Base-by-base conservation (phyloP, 2,113 vertebrate species). In the Lethenteron reissneri region DNA sequence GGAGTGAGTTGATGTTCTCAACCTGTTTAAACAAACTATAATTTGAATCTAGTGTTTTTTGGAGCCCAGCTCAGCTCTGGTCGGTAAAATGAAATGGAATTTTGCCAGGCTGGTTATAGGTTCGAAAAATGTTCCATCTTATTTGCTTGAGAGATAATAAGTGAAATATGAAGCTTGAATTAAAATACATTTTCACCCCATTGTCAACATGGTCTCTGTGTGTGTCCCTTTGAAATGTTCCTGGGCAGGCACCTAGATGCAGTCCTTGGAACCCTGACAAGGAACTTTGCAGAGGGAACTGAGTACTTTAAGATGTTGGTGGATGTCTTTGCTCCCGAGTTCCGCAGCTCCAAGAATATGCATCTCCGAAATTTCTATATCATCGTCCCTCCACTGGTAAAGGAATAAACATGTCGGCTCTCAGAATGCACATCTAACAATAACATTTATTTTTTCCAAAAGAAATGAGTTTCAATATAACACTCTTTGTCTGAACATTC, bases 231-330 rank as follows among this genome's bases (percentile, higher is more conserved):
- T 41, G 4, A 41, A 41, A 41, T 41, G 41, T 64, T 68, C 64
- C 25, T 68, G 21, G 71, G 69, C 75, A 86, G 85, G 75, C 85
- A 86, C 75, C 76, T 99, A 73, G 94, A 99, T 77, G 84, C 80
- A 10, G 94, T 99, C 56, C 84, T 99, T 8, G 75, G 84, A 68
- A 91, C 95, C 77, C 85, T 97, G 72, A 90, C 92, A 1, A 83
- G 87, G 64, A 99, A 94, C 79, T 99, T 88, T 71, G 92, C 94
- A 0, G 94, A 99, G 75, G 94, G 92, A 56, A 95, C 94, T 0
- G 94, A 99, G 73, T 99, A 99, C 76, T 99, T 99, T 81, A 95
- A 96, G 77, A 99, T 88, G 94, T 85, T 99, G 25, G 90, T 97
- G 74, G 88, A 85, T 2, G 92, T 97, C 64, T 99, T 97, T 75